Evolutionary conservation across 2,797 vertebrate genomes (phyloP).

Genomic region (Chrysocyon brachyurus): DNA sequence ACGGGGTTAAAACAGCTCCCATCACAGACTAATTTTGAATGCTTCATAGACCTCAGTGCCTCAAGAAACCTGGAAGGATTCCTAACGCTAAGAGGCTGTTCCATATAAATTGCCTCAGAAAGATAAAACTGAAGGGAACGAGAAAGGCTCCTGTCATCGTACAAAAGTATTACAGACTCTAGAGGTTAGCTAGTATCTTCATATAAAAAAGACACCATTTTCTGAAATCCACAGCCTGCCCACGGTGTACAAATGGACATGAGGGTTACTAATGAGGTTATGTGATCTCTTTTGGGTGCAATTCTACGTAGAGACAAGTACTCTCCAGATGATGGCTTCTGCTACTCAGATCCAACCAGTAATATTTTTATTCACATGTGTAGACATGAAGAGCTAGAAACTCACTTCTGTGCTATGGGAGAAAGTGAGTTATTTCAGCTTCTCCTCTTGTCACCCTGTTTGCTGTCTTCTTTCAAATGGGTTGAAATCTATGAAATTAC

Average conservation of each 20-base stretch:
- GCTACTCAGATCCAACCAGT: background rate
- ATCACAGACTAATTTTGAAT: constrained; percentile 76
- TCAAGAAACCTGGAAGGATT: constrained; percentile 78
- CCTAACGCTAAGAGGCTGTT: constrained; percentile 76
- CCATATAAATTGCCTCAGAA: constrained; percentile 77
- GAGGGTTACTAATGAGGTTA: background rate
- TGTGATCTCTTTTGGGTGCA: too few relatives aligned
- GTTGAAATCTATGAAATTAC: background rate
- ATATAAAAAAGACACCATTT: constrained; percentile 72
- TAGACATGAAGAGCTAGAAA: background rate
- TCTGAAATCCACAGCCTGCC: background rate
- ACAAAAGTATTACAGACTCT: constrained; percentile 68
- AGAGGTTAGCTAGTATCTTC: constrained; percentile 68
- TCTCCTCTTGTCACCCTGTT: rapidly evolving
- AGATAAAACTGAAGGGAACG: constrained; percentile 68
- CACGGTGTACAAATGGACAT: background rate
- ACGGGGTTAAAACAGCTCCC: constrained; percentile 75
- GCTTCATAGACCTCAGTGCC: constrained; percentile 50
- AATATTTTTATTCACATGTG: background rate
- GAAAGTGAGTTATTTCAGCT: background rate
- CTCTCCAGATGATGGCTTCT: background rate
- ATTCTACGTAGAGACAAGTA: background rate
- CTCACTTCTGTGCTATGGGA: background rate
- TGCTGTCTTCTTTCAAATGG: background rate
- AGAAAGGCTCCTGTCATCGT: constrained; percentile 58